A percentile compares a stretch with the other conserved stretches of the same genome.
Evolutionary conservation across 2,797 vertebrate species (phyloP).

Genomic region (Diplodus puntazzo): DNA sequence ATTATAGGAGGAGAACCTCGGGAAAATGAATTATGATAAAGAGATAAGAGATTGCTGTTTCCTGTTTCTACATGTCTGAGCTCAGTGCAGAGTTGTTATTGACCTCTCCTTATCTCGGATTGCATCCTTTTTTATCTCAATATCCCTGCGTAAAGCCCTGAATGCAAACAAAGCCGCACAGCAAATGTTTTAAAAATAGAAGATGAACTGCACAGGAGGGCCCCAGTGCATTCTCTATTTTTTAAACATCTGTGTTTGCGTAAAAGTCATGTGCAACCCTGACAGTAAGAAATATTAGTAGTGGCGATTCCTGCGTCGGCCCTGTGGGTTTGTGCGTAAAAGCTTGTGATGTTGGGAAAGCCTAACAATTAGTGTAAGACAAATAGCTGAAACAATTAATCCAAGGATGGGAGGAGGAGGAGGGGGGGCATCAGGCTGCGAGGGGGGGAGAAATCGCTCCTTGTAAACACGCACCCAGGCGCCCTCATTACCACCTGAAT

Average conservation of each 20-base stretch:
- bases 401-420: constrained; percentile 46
- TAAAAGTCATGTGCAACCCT: too few species aligned
- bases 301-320: not conserved
- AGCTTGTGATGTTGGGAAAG: constrained; percentile 50
- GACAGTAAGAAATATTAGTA: too few species aligned
- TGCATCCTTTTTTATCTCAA: constrained; percentile 4
- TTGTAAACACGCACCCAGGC: constrained; percentile 76
- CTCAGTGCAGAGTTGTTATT: not conserved
- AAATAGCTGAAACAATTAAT: constrained; percentile 68
- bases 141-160: not conserved
- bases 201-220: not conserved
- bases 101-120: not conserved
- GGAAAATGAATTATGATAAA: constrained; percentile 6
- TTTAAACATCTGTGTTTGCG: too few species aligned
- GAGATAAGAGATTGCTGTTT: constrained; percentile 28
- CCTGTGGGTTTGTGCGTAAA: constrained; percentile 13
- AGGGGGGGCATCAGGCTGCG: constrained; percentile 40
- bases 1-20: not conserved
- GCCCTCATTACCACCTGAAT: constrained; percentile 86
- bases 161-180: not conserved
- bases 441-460: constrained; percentile 67
- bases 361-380: constrained; percentile 69
- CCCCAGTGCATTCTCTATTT: too few species aligned
- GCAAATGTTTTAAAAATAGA: not conserved
- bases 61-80: constrained; percentile 17